Base-by-base conservation (phyloP, 30 jellyfish, hydroid and myxozoan species). In the Rhopilema esculentum region DNA sequence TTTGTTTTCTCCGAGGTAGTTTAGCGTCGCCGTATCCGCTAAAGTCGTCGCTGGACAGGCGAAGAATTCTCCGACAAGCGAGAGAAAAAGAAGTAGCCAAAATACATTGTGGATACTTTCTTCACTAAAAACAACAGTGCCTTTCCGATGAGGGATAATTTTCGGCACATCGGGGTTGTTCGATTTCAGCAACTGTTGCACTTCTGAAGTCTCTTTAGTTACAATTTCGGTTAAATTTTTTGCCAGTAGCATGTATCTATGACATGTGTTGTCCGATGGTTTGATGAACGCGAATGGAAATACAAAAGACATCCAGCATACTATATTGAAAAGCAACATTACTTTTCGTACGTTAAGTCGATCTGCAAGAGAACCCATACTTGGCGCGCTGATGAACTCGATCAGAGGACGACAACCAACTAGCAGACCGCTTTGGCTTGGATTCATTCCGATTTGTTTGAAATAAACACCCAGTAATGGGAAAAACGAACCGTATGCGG, bases 391-490 rank as follows among this genome's bases (percentile, higher is more conserved):
- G 4, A 96, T 79, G 86, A 96, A 96, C 77, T 96, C 99, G 53
- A 96, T 91, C 1, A 96, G 75, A 1, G 99, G 99, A 31, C 99
- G 93, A 77, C 97, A 89, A 20, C 99, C 99, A 23, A 96, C 99
- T 28, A 96, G 93, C 2, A 96, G 75, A 0, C 99, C 99, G 77
- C 99, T 91, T 66, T 96, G 99, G 16, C 98, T 83, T 24, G 99
- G 99, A 53, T 83, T 96, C 99, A 96, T 96, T 66, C 99, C 99
- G 83, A 96, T 91, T 79, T 96, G 99, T 74, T 96, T 96, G 95
- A 92, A 96, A 67, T 96, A 96, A 8, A 96, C 99, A 6, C 98
- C 99, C n/a, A 96, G 97, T 49, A 96, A 81, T 12, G 99, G 99
- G 52, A 96, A 96, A 69, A 96, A 96, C 0, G 99, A 96, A n/a